phyloP scores from a whole-genome alignment of 1,140 invertebrate species.

The Gyrodactylus salaris region DNA sequence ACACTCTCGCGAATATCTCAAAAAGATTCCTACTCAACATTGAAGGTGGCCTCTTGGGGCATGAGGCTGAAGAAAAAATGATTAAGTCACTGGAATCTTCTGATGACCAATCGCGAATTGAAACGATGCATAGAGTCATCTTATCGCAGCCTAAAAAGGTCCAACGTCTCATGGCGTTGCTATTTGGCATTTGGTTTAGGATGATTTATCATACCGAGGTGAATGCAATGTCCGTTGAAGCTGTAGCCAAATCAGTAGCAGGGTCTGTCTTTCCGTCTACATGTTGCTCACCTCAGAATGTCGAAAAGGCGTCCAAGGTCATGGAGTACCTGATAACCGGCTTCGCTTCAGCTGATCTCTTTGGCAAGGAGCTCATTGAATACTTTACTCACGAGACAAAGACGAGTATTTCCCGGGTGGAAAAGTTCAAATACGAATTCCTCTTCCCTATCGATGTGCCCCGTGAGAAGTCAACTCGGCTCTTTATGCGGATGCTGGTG shows the following conservation, averaged over 20 bases:
- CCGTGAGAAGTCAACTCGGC: neutral
- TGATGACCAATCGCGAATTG: constrained; percentile 28
- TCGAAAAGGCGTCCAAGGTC: constrained; percentile 25
- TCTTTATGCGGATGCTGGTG: neutral
- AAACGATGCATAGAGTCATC: constrained; percentile 65
- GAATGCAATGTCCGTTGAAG: constrained; percentile 58
- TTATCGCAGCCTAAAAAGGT: constrained; percentile 49
- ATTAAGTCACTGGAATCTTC: constrained; percentile 43
- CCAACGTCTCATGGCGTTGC: constrained; percentile 56
- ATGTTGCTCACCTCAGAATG: neutral
- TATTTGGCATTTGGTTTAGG: constrained; percentile 70
- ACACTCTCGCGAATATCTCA: constrained; percentile 81
- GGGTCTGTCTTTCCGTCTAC: constrained; percentile 65
- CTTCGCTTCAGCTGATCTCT: constrained; percentile 67
- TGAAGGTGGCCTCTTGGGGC: constrained; percentile 66
- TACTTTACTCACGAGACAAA: constrained; percentile 39
- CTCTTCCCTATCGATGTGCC: neutral
- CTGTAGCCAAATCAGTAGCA: constrained; percentile 57
- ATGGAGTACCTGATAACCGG: constrained; percentile 83
- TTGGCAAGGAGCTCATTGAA: constrained; percentile 74
- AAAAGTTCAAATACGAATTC: constrained; percentile 17
- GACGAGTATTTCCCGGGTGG: constrained; percentile 16
- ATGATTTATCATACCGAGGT: constrained; percentile 56
- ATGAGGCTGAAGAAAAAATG: constrained; percentile 49
- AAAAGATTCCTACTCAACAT: constrained; percentile 83